A percentile compares a stretch with the other conserved stretches of the same genome.
Evolutionary conservation across 2,888 invertebrate genomes (phyloP).

Genomic region (Dynastes grantii): DNA sequence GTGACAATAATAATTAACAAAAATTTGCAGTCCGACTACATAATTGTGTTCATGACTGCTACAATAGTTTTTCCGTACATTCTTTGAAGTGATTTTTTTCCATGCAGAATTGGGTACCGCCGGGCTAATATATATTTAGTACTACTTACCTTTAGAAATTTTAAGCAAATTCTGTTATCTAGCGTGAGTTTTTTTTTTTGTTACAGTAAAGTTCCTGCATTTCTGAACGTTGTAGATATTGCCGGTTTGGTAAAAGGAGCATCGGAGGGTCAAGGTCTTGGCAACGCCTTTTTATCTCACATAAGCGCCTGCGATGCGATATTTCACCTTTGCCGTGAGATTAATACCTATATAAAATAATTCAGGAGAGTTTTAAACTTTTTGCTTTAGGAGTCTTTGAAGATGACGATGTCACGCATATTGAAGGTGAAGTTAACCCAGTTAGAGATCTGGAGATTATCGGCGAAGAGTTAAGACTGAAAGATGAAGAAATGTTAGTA

Average conservation of each 20-base stretch:
- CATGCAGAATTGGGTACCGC: too few species aligned
- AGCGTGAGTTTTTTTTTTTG: constrained; percentile 48
- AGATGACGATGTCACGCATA: constrained; percentile 97
- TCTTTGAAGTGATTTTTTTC: too few species aligned
- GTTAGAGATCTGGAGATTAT: constrained; percentile 98
- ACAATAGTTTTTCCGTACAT: too few species aligned
- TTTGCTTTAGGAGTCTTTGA: constrained; percentile 90
- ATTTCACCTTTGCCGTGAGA: constrained; percentile 96
- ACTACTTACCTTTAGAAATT: too few species aligned
- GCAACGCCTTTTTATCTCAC: constrained; percentile 98
- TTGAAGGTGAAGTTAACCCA: constrained; percentile 99
- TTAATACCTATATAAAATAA: constrained; percentile 8
- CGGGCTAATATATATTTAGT: too few species aligned
- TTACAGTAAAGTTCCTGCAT: constrained; percentile 98
- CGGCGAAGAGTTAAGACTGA: constrained; percentile 93
- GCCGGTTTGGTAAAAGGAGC: constrained; percentile 99
- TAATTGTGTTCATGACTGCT: too few species aligned
- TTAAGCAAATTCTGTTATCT: not conserved
- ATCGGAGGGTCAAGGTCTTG: constrained; percentile 97
- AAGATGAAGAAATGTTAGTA: constrained; percentile 92
- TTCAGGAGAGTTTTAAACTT: not conserved
- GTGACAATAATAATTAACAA: too few species aligned
- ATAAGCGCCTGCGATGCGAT: constrained; percentile 99
- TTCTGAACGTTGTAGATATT: constrained; percentile 97
- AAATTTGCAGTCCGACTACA: too few species aligned